Base-by-base conservation (phyloP, 2,797 vertebrate genomes). In the Myiothlypis chrysogaster region DNA sequence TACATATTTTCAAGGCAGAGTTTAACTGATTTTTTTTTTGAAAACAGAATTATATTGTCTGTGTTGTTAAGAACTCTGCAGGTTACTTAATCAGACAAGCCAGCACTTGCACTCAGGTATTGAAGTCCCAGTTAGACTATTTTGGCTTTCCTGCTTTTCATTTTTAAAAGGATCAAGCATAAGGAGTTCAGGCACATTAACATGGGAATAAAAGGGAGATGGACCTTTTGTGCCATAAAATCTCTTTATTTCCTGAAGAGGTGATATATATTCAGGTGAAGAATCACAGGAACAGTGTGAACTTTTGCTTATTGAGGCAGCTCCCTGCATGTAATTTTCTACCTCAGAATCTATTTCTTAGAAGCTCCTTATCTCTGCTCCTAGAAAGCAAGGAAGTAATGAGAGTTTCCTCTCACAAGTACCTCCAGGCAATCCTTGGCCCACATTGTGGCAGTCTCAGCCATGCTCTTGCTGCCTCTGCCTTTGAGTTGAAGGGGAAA, bases 21-120 rank as follows among this genome's bases (percentile, higher is more conserved):
- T 86, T 72, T 34, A 83, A 81, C n/a, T 46, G 44, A 23, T 46
- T 46, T 46, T 46, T 69, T 76, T 82, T 87, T 75, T 60, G 15
- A 17, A 57, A 93, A 76, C 0, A 1, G 35, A 72, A 57, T 79
- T 91, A 24, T 55, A 27, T 89, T 82, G 68, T 79, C 83, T 90
- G 88, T 95, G 65, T 83, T 95, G 57, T 78, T 94, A 93, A 86
- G 63, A 95, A 39, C 73, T 72, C 84, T 50, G 43, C 63, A 39
- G 71, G 73, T 96, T 91, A 82, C 83, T 80, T 94, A 94, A 79
- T 88, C 70, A 81, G 89, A 73, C 96, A 97, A 94, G 93, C 83
- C 87, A 90, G 79, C 83, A 77, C 96, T 95, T 95, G 94, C 52
- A 64, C 34, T 89, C 34, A 27, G 66, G 17, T 87, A 76, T 49